A percentile compares a stretch with the other conserved stretches of the same genome.
Evolutionary conservation across 2,888 invertebrate genomes (phyloP).

Genomic region (Trissolcus brochymenae): DNA sequence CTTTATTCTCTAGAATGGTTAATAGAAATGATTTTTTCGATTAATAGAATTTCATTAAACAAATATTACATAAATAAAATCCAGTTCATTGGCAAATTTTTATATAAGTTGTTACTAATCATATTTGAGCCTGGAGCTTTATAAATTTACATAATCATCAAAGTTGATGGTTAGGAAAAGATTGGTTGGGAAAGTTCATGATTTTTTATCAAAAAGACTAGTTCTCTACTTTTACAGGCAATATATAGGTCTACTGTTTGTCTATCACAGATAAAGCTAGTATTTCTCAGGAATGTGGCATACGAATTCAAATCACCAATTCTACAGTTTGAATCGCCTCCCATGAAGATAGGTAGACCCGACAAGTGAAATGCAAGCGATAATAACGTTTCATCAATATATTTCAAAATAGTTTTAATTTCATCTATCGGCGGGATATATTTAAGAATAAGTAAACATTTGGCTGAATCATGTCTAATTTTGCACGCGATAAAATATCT

Average conservation of each 20-base stretch:
- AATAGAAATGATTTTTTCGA: background rate
- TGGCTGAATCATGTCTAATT: background rate
- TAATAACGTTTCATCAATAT: background rate
- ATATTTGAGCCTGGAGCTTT: constrained; percentile 3
- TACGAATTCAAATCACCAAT: background rate
- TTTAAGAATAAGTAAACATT: background rate
- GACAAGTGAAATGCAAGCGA: background rate
- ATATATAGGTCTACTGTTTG: background rate
- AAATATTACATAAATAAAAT: constrained; percentile 1
- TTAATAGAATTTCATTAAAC: constrained; percentile 23
- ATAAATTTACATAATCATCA: background rate
- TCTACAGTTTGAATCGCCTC: constrained; percentile 4
- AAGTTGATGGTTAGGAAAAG: no score
- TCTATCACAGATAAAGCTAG: background rate
- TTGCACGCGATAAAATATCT: background rate
- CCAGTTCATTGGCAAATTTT: constrained; percentile 15
- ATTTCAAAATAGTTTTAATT: background rate
- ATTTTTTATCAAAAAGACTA: background rate
- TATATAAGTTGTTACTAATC: constrained; percentile 7
- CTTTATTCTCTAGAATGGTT: constrained; percentile 14
- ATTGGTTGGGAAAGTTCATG: no score
- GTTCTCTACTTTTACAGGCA: background rate
- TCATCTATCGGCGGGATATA: background rate
- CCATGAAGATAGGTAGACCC: background rate
- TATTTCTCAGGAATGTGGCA: background rate